Conservation (phyloP, 2,113 vertebrate species). For the Cyanocitta stelleri region DNA sequence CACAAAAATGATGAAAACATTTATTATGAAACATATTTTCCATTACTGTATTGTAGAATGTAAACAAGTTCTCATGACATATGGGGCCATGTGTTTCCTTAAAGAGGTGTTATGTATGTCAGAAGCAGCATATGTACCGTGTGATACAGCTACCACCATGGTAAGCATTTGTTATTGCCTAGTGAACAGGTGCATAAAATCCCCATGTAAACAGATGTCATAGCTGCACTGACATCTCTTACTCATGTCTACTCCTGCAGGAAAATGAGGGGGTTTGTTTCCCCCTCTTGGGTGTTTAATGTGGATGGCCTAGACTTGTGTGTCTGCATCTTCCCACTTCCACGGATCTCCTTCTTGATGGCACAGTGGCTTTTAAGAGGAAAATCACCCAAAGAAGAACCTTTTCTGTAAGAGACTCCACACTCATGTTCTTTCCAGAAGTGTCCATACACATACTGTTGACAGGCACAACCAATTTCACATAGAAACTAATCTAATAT, state of each 20-base stretch:
- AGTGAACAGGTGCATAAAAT: slow-evolving; percentile 70
- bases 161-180: slow-evolving; percentile 62
- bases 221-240: slow-evolving; percentile 35
- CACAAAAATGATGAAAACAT: slow-evolving; percentile 71
- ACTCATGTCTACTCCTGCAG: slow-evolving; percentile 29
- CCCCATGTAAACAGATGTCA: slow-evolving; percentile 68
- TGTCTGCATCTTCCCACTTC: slow-evolving; percentile 2
- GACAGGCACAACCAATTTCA: neutral
- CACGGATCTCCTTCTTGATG: neutral
- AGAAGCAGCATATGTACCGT: slow-evolving; percentile 71
- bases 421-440: neutral
- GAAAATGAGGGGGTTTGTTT: slow-evolving; percentile 43
- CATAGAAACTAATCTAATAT: neutral
- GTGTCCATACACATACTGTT: neutral
- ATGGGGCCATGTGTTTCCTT: slow-evolving; percentile 78
- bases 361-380: neutral
- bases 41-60: slow-evolving; percentile 69
- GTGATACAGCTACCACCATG: slow-evolving; percentile 70
- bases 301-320: slow-evolving; percentile 19
- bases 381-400: neutral
- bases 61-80: slow-evolving; percentile 74
- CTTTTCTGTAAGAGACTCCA: neutral
- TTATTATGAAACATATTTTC: slow-evolving; percentile 76
- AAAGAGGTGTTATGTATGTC: slow-evolving; percentile 76
- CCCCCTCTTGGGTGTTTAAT: slow-evolving; percentile 22